Conservation (phyloP, 1,140 invertebrate genomes). For the Antheraea pernyi region DNA sequence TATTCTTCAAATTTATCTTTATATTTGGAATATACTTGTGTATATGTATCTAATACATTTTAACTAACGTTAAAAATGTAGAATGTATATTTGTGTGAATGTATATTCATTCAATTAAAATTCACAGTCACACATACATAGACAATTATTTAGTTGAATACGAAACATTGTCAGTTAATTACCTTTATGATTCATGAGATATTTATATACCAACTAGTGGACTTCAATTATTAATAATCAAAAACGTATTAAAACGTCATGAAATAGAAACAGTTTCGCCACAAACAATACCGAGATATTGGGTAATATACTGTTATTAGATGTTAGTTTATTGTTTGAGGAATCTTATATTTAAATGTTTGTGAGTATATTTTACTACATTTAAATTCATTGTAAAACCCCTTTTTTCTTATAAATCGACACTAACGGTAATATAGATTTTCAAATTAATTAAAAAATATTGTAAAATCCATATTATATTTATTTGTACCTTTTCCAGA, state of each 20-base stretch:
- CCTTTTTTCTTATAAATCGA: too few species aligned
- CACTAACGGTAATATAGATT: too few species aligned
- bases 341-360: too few species aligned
- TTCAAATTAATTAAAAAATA: too few species aligned
- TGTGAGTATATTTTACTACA: too few species aligned
- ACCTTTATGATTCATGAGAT: background rate
- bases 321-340: background rate
- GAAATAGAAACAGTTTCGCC: background rate
- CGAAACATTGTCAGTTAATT: background rate
- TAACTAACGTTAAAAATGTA: background rate
- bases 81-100: background rate
- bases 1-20: too few species aligned
- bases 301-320: background rate
- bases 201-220: background rate
- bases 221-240: conserved; percentile 1
- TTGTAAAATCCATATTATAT: too few species aligned
- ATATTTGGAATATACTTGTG: too few species aligned
- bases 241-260: conserved; percentile 4
- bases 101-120: background rate
- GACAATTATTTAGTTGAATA: too few species aligned
- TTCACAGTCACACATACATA: background rate
- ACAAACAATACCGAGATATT: background rate
- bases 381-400: too few species aligned
- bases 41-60: too few species aligned
- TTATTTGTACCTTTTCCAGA: too few species aligned